These are phyloP conservation scores for Poeciliopsis prolifica DNA, from an alignment of 2,113 vertebrate species.

Conservation along the genomic window DNA sequence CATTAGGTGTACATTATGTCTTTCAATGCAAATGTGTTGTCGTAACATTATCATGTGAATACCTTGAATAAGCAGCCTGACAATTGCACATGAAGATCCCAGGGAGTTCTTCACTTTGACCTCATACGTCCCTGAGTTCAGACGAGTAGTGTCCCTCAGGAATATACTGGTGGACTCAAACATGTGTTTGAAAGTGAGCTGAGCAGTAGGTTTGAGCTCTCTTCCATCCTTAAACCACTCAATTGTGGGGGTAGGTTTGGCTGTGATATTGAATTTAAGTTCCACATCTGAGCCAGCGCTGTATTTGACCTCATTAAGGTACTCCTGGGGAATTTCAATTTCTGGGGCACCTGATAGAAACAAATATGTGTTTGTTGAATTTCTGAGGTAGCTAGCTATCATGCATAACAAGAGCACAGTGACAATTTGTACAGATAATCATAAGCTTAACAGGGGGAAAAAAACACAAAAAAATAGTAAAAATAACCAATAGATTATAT, in stretches of 20 bases:
- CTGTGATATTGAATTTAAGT: constrained; percentile 91
- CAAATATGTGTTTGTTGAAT: background rate
- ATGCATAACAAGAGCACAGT: background rate
- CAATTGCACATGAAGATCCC: constrained; percentile 86
- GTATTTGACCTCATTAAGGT: constrained; percentile 91
- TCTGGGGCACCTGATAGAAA: constrained; percentile 87
- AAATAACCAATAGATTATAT: background rate
- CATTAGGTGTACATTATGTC: background rate
- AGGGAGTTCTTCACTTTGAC: constrained; percentile 95
- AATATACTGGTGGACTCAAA: constrained; percentile 87
- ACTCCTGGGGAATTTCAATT: constrained; percentile 92
- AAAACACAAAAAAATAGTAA: background rate
- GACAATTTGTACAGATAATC: background rate
- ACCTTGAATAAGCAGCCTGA: constrained; percentile 96
- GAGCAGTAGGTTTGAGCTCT: constrained; percentile 85
- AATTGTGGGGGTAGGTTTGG: constrained; percentile 93
- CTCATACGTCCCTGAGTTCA: constrained; percentile 93
- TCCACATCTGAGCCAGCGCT: constrained; percentile 87
- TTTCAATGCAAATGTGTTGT: background rate
- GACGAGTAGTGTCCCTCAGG: constrained; percentile 89
- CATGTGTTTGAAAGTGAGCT: constrained; percentile 86
- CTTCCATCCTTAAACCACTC: constrained; percentile 95
- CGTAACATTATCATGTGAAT: constrained; percentile 34
- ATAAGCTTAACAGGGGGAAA: background rate
- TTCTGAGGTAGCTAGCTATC: background rate